These are phyloP conservation scores for Sakesphorus luctuosus DNA, from an alignment of 2,113 vertebrate species.

Conservation along the genomic window DNA sequence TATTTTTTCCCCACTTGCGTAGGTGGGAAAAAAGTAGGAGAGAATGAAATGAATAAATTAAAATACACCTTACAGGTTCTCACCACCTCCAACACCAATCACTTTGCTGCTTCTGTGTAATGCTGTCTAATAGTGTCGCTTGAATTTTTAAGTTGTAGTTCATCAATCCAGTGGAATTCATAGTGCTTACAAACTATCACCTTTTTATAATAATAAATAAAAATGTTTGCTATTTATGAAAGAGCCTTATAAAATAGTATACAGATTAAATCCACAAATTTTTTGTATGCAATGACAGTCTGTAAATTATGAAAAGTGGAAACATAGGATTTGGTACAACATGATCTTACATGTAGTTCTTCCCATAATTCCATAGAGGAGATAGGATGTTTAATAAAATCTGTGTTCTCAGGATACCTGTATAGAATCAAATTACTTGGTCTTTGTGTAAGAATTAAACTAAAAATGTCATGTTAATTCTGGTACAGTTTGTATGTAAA, in stretches of 20 bases:
- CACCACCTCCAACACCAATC: not conserved
- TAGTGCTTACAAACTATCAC: not conserved
- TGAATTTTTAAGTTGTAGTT: not conserved
- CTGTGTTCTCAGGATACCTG: not conserved
- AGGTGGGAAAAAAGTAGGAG: not conserved
- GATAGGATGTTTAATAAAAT: not conserved
- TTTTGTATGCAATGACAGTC: not conserved
- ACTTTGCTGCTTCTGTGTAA: not conserved
- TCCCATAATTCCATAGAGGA: not conserved
- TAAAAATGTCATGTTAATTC: not conserved
- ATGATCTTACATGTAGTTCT: not conserved
- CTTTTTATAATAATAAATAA: not conserved
- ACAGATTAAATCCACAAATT: not conserved
- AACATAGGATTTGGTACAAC: not conserved
- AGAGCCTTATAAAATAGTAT: not conserved
- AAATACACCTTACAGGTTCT: not conserved
- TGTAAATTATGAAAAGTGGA: not conserved
- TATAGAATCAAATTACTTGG: not conserved
- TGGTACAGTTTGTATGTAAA: not conserved
- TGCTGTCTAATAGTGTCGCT: not conserved
- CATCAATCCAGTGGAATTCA: not conserved
- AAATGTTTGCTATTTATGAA: not conserved
- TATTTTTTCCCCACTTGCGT: not conserved
- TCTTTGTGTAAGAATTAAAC: not conserved
- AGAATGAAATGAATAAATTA: not conserved